Percentiles rank a stretch among this genome's conserved stretches.
Evolutionary conservation across 2,113 vertebrate genomes (phyloP).

Genomic region (Dendrocopos noguchii): DNA sequence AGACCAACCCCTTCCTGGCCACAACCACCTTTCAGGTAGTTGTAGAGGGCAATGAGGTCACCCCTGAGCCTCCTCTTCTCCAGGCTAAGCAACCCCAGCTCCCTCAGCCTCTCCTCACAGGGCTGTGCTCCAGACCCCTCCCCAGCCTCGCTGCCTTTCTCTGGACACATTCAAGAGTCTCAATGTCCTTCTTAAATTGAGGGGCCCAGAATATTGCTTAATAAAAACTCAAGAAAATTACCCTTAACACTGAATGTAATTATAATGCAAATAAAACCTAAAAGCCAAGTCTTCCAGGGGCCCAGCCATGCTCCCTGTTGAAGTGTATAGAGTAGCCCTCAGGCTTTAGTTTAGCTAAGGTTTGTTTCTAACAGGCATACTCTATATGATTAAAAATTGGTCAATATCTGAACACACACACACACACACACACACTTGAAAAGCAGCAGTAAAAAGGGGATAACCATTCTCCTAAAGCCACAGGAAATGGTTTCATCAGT

Average conservation of each 20-base stretch:
- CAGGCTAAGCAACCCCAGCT: too few species aligned
- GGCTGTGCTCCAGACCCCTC: too few species aligned
- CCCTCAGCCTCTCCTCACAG: too few species aligned
- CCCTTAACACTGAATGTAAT: constrained; percentile 44
- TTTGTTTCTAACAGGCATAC: constrained; percentile 40
- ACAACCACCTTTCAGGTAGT: too few species aligned
- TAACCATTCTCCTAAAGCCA: background rate
- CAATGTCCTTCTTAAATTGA: too few species aligned
- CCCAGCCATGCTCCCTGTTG: background rate
- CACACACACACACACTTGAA: background rate
- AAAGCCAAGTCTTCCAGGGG: constrained; percentile 14
- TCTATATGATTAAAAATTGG: constrained; percentile 27
- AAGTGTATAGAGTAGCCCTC: background rate
- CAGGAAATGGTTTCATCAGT: background rate
- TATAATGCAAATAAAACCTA: constrained; percentile 41
- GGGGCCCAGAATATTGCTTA: background rate
- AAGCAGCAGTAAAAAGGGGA: background rate
- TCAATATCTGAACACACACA: constrained; percentile 28
- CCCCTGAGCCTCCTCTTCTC: too few species aligned
- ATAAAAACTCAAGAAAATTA: background rate
- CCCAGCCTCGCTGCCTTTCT: too few species aligned
- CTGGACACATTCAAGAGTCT: too few species aligned
- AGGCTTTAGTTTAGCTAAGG: background rate
- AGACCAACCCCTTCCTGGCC: too few species aligned
- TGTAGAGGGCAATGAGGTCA: too few species aligned